Conservation (phyloP, 2,888 invertebrate species). For the Anthophora plumipes region DNA sequence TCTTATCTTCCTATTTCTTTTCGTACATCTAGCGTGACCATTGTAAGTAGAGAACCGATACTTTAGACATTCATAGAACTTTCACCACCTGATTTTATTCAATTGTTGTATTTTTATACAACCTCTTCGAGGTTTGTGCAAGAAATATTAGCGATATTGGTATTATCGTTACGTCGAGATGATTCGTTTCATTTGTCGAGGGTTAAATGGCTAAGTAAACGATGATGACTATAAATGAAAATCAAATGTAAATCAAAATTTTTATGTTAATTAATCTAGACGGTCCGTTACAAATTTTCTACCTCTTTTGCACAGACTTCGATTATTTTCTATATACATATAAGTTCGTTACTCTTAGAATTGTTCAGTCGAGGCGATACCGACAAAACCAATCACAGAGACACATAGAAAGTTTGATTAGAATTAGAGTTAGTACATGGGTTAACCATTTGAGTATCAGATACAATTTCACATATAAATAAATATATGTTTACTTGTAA, state of each 20-base stretch:
- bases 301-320: slow-evolving; percentile 3
- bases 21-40: neutral
- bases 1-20: neutral
- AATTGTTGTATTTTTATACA: too few relatives aligned
- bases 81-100: neutral
- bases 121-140: neutral
- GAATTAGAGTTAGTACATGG: too few relatives aligned
- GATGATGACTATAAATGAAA: too few relatives aligned
- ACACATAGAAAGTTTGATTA: too few relatives aligned
- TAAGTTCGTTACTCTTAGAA: neutral
- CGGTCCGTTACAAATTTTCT: neutral
- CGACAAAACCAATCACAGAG: neutral
- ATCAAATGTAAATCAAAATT: too few relatives aligned
- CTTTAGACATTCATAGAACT: neutral
- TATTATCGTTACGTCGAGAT: too few relatives aligned
- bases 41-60: neutral
- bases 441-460: too few relatives aligned
- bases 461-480: too few relatives aligned
- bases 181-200: too few relatives aligned
- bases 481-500: too few relatives aligned
- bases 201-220: too few relatives aligned
- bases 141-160: neutral
- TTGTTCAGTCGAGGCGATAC: neutral
- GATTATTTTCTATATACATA: neutral
- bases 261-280: slow-evolving; percentile 5